Evolutionary conservation across 2,797 vertebrate species (phyloP).

Genomic region (Nothura maculosa): DNA sequence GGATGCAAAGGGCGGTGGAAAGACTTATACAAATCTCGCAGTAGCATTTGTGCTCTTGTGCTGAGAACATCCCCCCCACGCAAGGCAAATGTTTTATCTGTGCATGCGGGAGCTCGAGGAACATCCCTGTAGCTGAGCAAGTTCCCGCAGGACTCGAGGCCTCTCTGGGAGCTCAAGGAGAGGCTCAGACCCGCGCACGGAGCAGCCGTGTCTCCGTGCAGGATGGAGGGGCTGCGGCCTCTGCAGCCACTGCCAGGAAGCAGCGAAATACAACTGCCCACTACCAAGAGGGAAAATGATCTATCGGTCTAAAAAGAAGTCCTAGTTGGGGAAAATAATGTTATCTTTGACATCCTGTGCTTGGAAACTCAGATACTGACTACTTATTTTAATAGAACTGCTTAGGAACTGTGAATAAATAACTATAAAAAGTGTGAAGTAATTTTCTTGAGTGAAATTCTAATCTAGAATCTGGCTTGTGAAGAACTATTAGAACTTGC

Average conservation of each 20-base stretch:
- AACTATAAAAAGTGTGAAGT: background rate
- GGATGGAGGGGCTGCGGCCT: background rate
- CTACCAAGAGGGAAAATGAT: background rate
- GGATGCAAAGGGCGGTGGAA: slow-evolving; percentile 59
- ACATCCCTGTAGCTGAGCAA: slow-evolving; percentile 6
- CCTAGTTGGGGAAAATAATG: background rate
- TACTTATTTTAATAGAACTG: background rate
- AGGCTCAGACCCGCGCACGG: background rate
- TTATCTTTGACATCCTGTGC: background rate
- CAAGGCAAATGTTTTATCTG: background rate
- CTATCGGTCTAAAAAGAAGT: background rate
- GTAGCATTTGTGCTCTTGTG: slow-evolving; percentile 47
- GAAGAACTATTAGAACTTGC: background rate
- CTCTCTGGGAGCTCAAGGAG: background rate
- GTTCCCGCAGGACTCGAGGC: background rate
- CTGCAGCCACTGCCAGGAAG: background rate
- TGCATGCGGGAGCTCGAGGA: slow-evolving; percentile 54
- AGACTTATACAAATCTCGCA: slow-evolving; percentile 65
- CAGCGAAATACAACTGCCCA: background rate
- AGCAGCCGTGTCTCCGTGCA: background rate
- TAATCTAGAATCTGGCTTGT: background rate
- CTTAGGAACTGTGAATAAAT: background rate
- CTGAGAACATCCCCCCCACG: slow-evolving; percentile 30
- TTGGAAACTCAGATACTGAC: background rate
- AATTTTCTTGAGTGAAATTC: background rate